Conservation (phyloP, 1,140 invertebrate genomes). For the Drosophila pruinosa region DNA sequence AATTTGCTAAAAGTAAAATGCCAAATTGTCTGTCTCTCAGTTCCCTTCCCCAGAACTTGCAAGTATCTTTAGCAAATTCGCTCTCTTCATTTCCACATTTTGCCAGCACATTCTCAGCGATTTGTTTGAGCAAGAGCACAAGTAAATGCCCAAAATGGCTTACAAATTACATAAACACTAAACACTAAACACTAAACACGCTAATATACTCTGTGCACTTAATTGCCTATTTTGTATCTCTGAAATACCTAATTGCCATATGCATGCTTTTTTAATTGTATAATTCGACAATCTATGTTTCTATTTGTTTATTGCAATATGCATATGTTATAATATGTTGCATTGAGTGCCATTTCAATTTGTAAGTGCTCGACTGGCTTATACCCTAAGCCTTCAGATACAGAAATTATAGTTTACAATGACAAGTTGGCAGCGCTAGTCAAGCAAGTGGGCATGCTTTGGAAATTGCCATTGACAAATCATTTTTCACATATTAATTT, state of each 20-base stretch:
- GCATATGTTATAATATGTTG: not conserved
- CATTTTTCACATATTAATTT: too few species aligned
- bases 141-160: slow-evolving; percentile 23
- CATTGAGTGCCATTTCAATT: not conserved
- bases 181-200: too few species aligned
- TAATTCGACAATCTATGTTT: not conserved
- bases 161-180: slow-evolving; percentile 25
- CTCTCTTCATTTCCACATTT: slow-evolving; percentile 13
- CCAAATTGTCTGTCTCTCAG: slow-evolving; percentile 54
- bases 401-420: too few species aligned
- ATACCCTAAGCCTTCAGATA: too few species aligned
- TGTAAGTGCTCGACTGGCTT: not conserved
- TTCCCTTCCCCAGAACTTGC: slow-evolving; percentile 1
- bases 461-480: too few species aligned
- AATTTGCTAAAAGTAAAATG: slow-evolving; percentile 75
- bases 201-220: not conserved
- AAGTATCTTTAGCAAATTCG: not conserved
- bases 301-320: not conserved
- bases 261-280: not conserved
- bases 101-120: slow-evolving; percentile 32
- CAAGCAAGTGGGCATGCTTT: not conserved
- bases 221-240: not conserved
- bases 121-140: slow-evolving; percentile 8
- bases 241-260: not conserved
- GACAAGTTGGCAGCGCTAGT: not conserved